Percentiles rank a stretch among this genome's conserved stretches.
Evolutionary conservation across 2,888 invertebrate genomes (phyloP).

Genomic region (Pristionchus maxplancki): DNA sequence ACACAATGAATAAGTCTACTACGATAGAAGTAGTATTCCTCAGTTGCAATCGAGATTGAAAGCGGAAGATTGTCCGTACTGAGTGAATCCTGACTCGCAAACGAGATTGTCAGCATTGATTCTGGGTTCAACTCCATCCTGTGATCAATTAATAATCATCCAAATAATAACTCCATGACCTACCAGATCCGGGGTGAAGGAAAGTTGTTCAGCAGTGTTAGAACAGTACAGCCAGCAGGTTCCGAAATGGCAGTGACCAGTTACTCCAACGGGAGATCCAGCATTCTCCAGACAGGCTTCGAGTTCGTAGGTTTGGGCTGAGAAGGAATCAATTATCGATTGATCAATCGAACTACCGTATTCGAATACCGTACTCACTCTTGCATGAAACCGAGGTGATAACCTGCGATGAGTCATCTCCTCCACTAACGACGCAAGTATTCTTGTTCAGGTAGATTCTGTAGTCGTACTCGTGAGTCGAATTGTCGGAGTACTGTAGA

Average conservation of each 20-base stretch:
- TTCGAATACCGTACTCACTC: neutral
- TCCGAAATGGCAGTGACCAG: neutral
- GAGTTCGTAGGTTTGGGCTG: neutral
- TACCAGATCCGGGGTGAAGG: neutral
- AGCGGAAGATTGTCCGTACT: neutral
- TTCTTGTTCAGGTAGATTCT: neutral
- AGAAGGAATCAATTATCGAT: neutral
- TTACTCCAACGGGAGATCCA: neutral
- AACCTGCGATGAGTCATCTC: neutral
- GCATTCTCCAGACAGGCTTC: neutral
- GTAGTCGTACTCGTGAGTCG: neutral
- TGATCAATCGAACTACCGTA: neutral
- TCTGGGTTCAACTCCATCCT: neutral
- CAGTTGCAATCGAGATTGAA: neutral
- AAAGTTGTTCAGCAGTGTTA: neutral
- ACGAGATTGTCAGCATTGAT: neutral
- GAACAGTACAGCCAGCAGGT: constrained; percentile 12
- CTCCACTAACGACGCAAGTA: constrained; percentile 3
- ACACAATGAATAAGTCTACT: no score
- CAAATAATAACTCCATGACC: no score
- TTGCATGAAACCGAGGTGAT: constrained; percentile 10
- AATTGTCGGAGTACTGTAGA: constrained; percentile 27
- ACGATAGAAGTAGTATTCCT: neutral
- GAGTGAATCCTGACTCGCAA: constrained; percentile 5
- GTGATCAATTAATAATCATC: neutral